Base-by-base conservation (phyloP, 2,888 invertebrate species). In the Leptothorax acervorum region DNA sequence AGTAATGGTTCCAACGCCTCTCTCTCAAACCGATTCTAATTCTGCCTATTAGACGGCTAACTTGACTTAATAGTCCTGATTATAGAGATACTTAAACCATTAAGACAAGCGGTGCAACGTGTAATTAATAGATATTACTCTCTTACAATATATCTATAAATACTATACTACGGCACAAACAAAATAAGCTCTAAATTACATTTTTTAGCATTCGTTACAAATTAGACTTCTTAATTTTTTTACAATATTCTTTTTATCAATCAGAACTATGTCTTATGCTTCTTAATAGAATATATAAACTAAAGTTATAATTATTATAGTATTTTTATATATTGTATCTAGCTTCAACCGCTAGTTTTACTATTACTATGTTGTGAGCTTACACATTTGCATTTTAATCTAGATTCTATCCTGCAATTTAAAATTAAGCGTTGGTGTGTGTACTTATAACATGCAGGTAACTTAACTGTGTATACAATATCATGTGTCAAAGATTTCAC, bases 91-190 rank as follows among this genome's bases (percentile, higher is more conserved):
- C 35, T 28, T 60, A 63, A 60, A 65, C 70, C 73, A 79, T 86
- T 85, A 83, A 55, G 28, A 75, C 71, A 83, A 63, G 63, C 71
- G 55, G 53, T 35, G 45, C 53, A 86, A 83, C 84, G 68, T 84
- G 79, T 76, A 87, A 87, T 89, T 89, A 89, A 89, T 87, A 87
- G 71, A 86, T 74, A 74, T 82, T 63, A 83, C 70, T 31, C 18
- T 65, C 66, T 76, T 31, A 28, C 42, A 55, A 78, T 53, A 51
- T 28, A 62, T 55, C 28, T 65, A 35, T 28, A 28, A 42, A 66
- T 51, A 51, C 18, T n/a, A n/a, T 12, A 23, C 2, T 31, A 28
- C 12, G 11, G 15, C 15, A 35, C 1, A 8, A 39, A 51, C 35
- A 6, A 63, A 65, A 39, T 51, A 39, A 23, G 11, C 18, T 51